phyloP scores from a whole-genome alignment of 2,888 invertebrate genomes.

The Torymus aiolomorphi region DNA sequence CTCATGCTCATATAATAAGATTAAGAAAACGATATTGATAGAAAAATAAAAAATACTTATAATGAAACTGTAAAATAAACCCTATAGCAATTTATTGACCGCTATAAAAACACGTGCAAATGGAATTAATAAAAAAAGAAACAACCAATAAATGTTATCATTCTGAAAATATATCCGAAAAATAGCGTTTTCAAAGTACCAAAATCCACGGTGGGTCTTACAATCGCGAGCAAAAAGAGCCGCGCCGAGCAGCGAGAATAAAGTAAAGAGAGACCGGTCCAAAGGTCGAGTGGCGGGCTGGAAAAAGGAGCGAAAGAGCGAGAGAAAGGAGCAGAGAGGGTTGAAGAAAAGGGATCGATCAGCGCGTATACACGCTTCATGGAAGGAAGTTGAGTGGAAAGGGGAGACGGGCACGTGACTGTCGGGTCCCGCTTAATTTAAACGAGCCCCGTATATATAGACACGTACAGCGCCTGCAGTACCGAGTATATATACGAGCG shows the following conservation, averaged over 20 bases:
- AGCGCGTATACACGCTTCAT: slow-evolving; percentile 10
- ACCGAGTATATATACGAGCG: background rate
- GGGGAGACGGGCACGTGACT: slow-evolving; percentile 56
- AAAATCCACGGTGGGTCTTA: too few relatives aligned
- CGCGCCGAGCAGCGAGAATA: background rate
- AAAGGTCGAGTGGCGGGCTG: too few relatives aligned
- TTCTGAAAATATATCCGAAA: too few relatives aligned
- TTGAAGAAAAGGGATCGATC: slow-evolving; percentile 54
- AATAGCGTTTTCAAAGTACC: too few relatives aligned
- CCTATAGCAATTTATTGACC: too few relatives aligned
- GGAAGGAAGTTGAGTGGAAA: slow-evolving; percentile 51
- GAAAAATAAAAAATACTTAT: too few relatives aligned
- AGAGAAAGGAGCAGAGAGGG: slow-evolving; percentile 40
- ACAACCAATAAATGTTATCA: too few relatives aligned
- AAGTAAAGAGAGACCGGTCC: background rate
- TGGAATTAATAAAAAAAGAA: too few relatives aligned
- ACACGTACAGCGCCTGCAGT: background rate
- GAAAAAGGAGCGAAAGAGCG: slow-evolving; percentile 10
- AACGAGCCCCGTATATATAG: slow-evolving; percentile 39
- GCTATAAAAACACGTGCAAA: too few relatives aligned
- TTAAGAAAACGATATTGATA: too few relatives aligned
- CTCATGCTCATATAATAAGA: too few relatives aligned
- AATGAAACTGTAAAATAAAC: too few relatives aligned
- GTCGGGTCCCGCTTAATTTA: slow-evolving; percentile 59
- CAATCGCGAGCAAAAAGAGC: slow-evolving; percentile 21